These are phyloP conservation scores for Morpho deidamia DNA, from an alignment of 2,888 invertebrate genomes.

Conservation along the genomic window DNA sequence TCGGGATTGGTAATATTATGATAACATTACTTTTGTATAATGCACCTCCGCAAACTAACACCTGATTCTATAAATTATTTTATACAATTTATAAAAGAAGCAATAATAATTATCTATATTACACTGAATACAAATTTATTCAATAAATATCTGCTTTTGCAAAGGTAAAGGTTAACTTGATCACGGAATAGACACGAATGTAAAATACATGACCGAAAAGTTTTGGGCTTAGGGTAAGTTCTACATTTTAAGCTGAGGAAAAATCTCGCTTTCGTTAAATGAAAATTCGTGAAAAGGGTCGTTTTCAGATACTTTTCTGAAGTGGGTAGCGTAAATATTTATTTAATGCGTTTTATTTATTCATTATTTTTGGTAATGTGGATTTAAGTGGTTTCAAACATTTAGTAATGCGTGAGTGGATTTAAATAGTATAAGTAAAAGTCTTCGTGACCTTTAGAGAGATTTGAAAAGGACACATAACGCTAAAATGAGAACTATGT, in stretches of 20 bases:
- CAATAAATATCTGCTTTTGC: neutral
- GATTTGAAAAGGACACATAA: too few species aligned
- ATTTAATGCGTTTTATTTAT: neutral
- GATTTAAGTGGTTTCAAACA: neutral
- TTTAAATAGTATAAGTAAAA: too few species aligned
- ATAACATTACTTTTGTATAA: too few species aligned
- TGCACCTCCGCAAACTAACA: too few species aligned
- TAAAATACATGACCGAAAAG: neutral
- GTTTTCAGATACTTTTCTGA: neutral
- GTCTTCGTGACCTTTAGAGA: too few species aligned
- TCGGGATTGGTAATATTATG: too few species aligned
- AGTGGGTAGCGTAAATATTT: neutral
- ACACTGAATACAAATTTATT: neutral
- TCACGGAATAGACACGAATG: neutral
- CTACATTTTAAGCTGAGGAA: constrained; percentile 6
- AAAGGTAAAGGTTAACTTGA: neutral
- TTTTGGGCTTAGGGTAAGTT: neutral
- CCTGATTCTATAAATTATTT: too few species aligned
- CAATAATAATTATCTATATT: too few species aligned
- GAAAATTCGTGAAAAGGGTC: constrained; percentile 9
- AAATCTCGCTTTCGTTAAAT: constrained; percentile 7
- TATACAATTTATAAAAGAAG: too few species aligned
- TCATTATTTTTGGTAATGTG: neutral
- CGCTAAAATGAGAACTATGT: too few species aligned
- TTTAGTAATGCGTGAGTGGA: neutral